phyloP scores from a whole-genome alignment of 1,140 invertebrate species.

The Zaprionus camerounensis region DNA sequence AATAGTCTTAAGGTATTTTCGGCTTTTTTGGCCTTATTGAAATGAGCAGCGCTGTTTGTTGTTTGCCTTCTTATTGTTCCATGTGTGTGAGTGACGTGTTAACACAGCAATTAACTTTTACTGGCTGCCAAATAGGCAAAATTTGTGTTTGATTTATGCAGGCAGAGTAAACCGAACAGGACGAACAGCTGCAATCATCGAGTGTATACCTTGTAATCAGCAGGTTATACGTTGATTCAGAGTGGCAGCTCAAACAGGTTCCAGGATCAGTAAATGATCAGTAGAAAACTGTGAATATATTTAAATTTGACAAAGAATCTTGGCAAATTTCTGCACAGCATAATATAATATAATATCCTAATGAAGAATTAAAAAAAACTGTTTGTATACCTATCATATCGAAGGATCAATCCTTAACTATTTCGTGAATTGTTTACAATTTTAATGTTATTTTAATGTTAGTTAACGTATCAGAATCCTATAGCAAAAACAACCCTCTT shows the following conservation, averaged over 20 bases:
- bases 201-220: not conserved
- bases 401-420: too few relatives aligned
- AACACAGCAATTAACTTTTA: slow-evolving; percentile 12
- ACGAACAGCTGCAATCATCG: slow-evolving; percentile 4
- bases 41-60: slow-evolving; percentile 9
- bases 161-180: not conserved
- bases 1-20: slow-evolving; percentile 11
- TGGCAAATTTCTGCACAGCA: too few relatives aligned
- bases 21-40: slow-evolving; percentile 10
- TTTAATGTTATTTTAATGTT: too few relatives aligned
- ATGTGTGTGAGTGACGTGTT: not conserved
- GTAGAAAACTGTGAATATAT: too few relatives aligned
- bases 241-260: not conserved
- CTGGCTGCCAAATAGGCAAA: slow-evolving; percentile 10
- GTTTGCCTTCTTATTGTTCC: not conserved
- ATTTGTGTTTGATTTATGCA: slow-evolving; percentile 8
- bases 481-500: too few relatives aligned
- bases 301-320: too few relatives aligned
- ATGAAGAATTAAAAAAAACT: too few relatives aligned
- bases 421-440: too few relatives aligned
- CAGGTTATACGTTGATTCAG: not conserved
- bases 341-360: too few relatives aligned
- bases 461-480: too few relatives aligned
- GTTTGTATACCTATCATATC: too few relatives aligned
- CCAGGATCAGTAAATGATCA: too few relatives aligned